Percentiles rank a stretch among this genome's conserved stretches.
These are phyloP conservation scores for Hedya salicella DNA, from an alignment of 2,888 invertebrate genomes.

Conservation along the genomic window DNA sequence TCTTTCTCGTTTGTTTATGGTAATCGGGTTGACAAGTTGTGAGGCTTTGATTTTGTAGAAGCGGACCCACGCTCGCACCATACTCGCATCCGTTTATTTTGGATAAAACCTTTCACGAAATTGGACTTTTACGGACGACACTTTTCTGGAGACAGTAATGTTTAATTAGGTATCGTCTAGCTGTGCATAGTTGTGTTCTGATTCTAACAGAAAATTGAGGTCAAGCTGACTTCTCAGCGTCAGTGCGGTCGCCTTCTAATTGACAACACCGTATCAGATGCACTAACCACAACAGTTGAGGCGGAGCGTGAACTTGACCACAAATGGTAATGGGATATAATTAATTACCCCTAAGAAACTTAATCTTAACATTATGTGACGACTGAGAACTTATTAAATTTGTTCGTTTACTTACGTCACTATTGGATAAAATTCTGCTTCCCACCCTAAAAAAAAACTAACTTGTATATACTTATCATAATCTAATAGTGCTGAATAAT, in stretches of 20 bases:
- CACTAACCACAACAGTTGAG: conserved; percentile 17
- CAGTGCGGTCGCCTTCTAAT: conserved; percentile 20
- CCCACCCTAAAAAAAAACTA: no score
- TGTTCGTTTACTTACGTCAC: no score
- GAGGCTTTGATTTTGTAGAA: conserved; percentile 74
- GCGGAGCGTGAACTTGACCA: neutral
- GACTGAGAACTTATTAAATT: no score
- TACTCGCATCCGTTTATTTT: no score
- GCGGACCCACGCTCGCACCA: conserved; percentile 59
- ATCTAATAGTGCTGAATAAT: no score
- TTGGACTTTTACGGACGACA: conserved; percentile 51
- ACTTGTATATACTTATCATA: no score
- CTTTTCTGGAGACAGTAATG: neutral
- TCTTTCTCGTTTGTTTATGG: conserved; percentile 82
- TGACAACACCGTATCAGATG: conserved; percentile 11
- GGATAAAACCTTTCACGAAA: conserved; percentile 65
- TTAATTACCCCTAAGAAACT: no score
- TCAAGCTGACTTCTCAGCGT: neutral
- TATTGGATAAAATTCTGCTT: no score
- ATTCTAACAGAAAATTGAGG: conserved; percentile 12
- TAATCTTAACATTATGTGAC: no score
- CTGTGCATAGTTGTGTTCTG: neutral
- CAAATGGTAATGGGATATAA: neutral
- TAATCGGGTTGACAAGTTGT: conserved; percentile 80
- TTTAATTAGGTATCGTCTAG: neutral